These are phyloP conservation scores for Lomographa bimaculata DNA, from an alignment of 2,888 invertebrate species.

Conservation along the genomic window DNA sequence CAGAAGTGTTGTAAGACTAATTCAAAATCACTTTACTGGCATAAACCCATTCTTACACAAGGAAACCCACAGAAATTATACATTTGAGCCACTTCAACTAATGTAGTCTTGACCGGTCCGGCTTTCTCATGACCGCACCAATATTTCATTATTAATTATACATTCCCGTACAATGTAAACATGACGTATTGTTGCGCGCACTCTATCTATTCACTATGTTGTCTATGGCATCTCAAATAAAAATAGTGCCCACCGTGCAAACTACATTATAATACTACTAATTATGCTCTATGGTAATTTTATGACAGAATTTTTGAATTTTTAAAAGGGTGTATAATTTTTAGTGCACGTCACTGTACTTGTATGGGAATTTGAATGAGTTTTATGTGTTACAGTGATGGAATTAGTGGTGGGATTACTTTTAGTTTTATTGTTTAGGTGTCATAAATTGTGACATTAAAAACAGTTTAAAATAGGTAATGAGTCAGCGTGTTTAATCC, in stretches of 20 bases:
- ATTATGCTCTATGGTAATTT: conserved; percentile 79
- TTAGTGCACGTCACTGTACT: conserved; percentile 45
- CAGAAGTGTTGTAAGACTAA: conserved; percentile 35
- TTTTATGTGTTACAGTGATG: conserved; percentile 57
- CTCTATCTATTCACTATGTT: conserved; percentile 42
- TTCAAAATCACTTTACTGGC: conserved; percentile 33
- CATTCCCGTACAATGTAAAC: conserved; percentile 80
- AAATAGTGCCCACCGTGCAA: conserved; percentile 70
- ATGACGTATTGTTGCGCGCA: conserved; percentile 55
- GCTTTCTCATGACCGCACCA: conserved; percentile 74
- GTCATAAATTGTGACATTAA: conserved; percentile 45
- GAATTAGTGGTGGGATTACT: conserved; percentile 56
- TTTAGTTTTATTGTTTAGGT: conserved; percentile 38
- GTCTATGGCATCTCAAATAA: conserved; percentile 55
- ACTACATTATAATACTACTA: conserved; percentile 73
- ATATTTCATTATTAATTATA: conserved; percentile 79
- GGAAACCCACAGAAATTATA: conserved; percentile 30
- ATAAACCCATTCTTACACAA: conserved; percentile 20
- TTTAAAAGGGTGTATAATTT: conserved; percentile 65
- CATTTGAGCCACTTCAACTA: conserved; percentile 37
- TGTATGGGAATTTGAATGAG: conserved; percentile 71
- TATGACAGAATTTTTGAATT: conserved; percentile 59
- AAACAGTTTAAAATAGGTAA: conserved; percentile 27
- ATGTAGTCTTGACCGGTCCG: conserved; percentile 57
- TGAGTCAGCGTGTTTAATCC: conserved; percentile 31